A percentile compares a stretch with the other conserved stretches of the same genome.
Conservation (phyloP, 2,888 invertebrate species). For the Agrilus biguttatus region DNA sequence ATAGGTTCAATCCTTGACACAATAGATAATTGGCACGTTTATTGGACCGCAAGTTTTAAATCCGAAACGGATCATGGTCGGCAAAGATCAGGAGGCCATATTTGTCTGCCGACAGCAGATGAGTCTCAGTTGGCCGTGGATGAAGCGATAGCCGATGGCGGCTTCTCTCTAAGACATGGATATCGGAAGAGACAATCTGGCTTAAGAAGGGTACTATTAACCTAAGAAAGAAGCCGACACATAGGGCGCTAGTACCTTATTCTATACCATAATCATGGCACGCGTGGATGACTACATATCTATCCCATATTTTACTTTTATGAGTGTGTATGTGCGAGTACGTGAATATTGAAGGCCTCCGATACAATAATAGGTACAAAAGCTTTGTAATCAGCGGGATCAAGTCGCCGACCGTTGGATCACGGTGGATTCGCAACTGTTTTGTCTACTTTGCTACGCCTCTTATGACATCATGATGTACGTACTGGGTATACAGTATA, state of each 20-base stretch:
- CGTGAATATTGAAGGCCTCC: too few species aligned
- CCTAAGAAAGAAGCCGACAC: conserved; percentile 2
- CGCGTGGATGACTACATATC: conserved; percentile 13
- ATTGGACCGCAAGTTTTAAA: conserved; percentile 14
- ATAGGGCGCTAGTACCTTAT: conserved; percentile 7
- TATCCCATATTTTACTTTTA: conserved; percentile 1
- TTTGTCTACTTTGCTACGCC: not conserved
- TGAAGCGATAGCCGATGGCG: conserved; percentile 4
- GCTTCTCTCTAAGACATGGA: conserved; percentile 11
- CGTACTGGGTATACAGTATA: too few species aligned
- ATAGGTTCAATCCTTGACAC: conserved; percentile 2
- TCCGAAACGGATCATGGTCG: conserved; percentile 9
- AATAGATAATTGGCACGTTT: conserved; percentile 8
- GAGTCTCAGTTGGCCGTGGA: too few species aligned
- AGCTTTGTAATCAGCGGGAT: conserved; percentile 13
- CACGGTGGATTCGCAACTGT: conserved; percentile 13
- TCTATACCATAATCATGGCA: conserved; percentile 11
- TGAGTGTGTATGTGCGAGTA: too few species aligned
- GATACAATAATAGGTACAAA: too few species aligned
- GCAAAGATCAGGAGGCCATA: conserved; percentile 4
- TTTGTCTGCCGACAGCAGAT: too few species aligned
- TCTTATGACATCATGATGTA: too few species aligned
- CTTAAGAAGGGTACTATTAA: conserved; percentile 12
- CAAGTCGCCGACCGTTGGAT: conserved; percentile 9
- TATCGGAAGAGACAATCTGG: conserved; percentile 11